These are phyloP conservation scores for Chironomus tentans DNA, from an alignment of 2,888 invertebrate genomes.

Conservation along the genomic window DNA sequence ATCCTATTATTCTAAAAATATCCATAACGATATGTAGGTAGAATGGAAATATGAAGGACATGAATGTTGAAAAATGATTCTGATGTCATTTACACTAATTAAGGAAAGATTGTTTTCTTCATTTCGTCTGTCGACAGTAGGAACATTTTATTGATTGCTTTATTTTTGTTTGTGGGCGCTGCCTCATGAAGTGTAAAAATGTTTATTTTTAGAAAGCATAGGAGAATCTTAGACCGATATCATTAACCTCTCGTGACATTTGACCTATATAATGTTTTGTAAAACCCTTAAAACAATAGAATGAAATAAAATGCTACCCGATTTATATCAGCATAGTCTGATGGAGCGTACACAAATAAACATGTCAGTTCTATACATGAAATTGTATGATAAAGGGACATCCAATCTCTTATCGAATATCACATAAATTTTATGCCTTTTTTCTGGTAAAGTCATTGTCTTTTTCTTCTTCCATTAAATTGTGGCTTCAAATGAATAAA, in stretches of 20 bases:
- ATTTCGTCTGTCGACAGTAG: neutral
- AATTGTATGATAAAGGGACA: neutral
- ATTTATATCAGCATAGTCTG: neutral
- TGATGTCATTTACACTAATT: neutral
- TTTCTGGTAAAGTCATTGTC: neutral
- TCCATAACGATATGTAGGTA: too few relatives aligned
- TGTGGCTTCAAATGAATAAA: neutral
- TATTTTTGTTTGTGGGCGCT: neutral
- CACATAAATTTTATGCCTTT: constrained; percentile 1
- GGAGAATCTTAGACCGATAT: neutral
- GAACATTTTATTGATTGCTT: neutral
- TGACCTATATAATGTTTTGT: neutral
- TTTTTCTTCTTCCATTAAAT: neutral
- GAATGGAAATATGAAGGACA: neutral
- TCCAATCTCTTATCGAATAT: neutral
- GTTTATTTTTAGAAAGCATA: neutral
- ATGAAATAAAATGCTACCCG: too few relatives aligned
- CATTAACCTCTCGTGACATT: constrained; percentile 6
- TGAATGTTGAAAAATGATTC: neutral
- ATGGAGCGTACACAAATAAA: neutral
- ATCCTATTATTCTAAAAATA: too few relatives aligned
- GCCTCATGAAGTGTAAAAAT: too few relatives aligned
- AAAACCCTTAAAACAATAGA: too few relatives aligned
- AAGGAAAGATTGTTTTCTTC: neutral
- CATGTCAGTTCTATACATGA: neutral